A percentile compares a stretch with the other conserved stretches of the same genome.
These are phyloP conservation scores for Sphinx pinastri DNA, from an alignment of 2,888 invertebrate genomes.

Conservation along the genomic window DNA sequence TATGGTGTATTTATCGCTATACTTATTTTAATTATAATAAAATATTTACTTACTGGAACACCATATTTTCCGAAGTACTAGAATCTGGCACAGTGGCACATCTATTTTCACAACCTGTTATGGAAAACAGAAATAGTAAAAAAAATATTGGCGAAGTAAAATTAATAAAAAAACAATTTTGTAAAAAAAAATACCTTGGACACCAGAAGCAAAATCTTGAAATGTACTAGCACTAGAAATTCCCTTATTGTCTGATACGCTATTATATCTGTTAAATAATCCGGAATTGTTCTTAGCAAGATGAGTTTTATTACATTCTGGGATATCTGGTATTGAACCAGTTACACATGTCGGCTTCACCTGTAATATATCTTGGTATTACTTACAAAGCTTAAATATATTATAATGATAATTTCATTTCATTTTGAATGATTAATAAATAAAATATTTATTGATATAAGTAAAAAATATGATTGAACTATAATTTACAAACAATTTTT, in stretches of 20 bases:
- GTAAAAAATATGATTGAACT: too few species aligned
- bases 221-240: constrained; percentile 53
- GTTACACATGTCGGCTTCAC: constrained; percentile 14
- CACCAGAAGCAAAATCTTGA: constrained; percentile 63
- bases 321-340: constrained; percentile 56
- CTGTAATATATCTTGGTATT: constrained; percentile 2
- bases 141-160: not conserved
- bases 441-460: too few species aligned
- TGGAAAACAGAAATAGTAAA: constrained; percentile 31
- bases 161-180: constrained; percentile 2
- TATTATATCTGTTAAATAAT: constrained; percentile 9
- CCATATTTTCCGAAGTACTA: constrained; percentile 61
- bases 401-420: too few species aligned
- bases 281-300: not conserved
- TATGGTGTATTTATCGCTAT: too few species aligned
- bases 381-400: too few species aligned
- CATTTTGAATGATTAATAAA: too few species aligned
- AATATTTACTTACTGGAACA: constrained; percentile 53
- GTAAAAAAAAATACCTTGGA: constrained; percentile 33
- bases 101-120: constrained; percentile 47
- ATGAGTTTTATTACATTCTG: constrained; percentile 53
- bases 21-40: too few species aligned
- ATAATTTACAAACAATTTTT: too few species aligned
- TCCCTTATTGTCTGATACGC: constrained; percentile 30
- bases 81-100: constrained; percentile 63